These are phyloP conservation scores for Tryphoninae sp. DNA, from an alignment of 2,888 invertebrate species.

Conservation along the genomic window DNA sequence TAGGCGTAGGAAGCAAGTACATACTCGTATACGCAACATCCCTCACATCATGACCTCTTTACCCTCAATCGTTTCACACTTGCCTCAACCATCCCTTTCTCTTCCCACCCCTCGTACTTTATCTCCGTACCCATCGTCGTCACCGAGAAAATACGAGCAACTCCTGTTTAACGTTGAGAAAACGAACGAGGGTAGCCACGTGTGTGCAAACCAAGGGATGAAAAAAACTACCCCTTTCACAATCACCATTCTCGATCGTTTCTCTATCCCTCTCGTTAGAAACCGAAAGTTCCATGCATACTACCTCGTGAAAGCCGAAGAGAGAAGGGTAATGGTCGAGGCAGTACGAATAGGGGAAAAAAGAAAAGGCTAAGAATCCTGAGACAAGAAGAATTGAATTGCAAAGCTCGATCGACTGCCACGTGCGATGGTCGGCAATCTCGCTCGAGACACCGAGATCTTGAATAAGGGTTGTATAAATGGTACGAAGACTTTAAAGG, in stretches of 20 bases:
- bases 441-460: conserved; percentile 1
- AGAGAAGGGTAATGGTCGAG: no score
- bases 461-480: background rate
- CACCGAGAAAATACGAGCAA: background rate
- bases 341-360: no score
- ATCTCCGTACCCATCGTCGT: conserved; percentile 17
- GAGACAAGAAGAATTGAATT: conserved; percentile 42
- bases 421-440: conserved; percentile 33
- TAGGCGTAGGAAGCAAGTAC: background rate
- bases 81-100: conserved; percentile 11
- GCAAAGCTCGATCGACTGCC: conserved; percentile 32
- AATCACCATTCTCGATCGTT: conserved; percentile 46
- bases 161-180: conserved; percentile 37
- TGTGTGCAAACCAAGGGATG: conserved; percentile 13
- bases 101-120: background rate
- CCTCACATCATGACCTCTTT: conserved; percentile 5
- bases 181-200: conserved; percentile 25
- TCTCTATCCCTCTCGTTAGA: conserved; percentile 16
- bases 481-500: conserved; percentile 18
- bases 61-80: background rate
- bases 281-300: conserved; percentile 29
- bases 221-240: conserved; percentile 33
- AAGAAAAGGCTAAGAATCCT: conserved; percentile 8
- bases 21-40: background rate
- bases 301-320: background rate